These are phyloP conservation scores for Sebastes baramenuke DNA, from an alignment of 2,797 vertebrate genomes.

Conservation along the genomic window DNA sequence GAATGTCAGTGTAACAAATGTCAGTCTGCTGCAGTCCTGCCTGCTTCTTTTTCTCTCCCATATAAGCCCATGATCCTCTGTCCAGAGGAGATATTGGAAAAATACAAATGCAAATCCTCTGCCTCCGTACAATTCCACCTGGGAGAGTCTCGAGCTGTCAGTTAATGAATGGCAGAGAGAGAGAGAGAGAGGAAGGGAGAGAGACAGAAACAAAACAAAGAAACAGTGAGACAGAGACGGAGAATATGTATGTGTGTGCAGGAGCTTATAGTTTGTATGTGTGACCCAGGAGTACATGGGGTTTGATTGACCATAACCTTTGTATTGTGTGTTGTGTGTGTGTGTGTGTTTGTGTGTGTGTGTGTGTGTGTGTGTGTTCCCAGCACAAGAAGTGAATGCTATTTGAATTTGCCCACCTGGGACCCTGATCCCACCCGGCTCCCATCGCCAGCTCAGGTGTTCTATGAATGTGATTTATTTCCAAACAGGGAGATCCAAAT, in stretches of 20 bases:
- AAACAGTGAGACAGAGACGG: conserved; percentile 3
- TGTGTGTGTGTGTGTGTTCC: conserved; percentile 26
- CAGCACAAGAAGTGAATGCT: conserved; percentile 60
- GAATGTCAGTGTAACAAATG: conserved; percentile 62
- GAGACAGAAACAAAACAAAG: conserved; percentile 17
- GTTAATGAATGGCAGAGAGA: conserved; percentile 64
- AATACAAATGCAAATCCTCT: conserved; percentile 80
- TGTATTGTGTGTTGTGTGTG: conserved; percentile 19
- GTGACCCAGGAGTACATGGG: conserved; percentile 55
- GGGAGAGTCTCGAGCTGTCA: conserved; percentile 69
- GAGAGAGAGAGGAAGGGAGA: background rate
- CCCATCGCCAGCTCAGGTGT: conserved; percentile 75
- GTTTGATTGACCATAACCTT: conserved; percentile 74
- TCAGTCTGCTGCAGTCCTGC: conserved; percentile 38
- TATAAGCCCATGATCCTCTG: conserved; percentile 70
- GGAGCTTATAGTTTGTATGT: conserved; percentile 47
- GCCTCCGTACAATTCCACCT: conserved; percentile 62
- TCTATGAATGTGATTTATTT: conserved; percentile 83
- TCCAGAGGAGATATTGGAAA: conserved; percentile 71
- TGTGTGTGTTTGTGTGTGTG: conserved; percentile 1
- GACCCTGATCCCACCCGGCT: conserved; percentile 60
- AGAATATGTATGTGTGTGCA: conserved; percentile 36
- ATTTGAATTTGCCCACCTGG: conserved; percentile 80
- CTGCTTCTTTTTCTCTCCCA: conserved; percentile 34
- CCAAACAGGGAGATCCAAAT: conserved; percentile 72